Conservation (phyloP, 2,797 vertebrate species). For the Cynopterus sphinx region DNA sequence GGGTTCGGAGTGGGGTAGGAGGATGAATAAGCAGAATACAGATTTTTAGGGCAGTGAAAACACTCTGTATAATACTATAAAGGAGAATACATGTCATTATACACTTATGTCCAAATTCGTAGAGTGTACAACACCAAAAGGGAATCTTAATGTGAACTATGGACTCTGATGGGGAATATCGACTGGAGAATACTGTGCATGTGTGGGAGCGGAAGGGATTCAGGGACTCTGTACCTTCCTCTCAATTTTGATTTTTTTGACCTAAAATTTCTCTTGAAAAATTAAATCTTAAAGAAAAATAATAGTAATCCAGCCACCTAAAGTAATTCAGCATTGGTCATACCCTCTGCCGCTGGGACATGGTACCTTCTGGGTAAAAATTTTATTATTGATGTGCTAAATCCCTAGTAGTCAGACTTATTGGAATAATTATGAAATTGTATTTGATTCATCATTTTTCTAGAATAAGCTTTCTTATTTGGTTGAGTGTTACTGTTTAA, state of each 20-base stretch:
- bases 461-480: conserved; percentile 8
- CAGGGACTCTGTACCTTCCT: background rate
- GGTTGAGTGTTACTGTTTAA: background rate
- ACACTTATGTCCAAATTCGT: background rate
- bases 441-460: background rate
- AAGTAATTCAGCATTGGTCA: background rate
- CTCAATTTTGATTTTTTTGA: background rate
- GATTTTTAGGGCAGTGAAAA: background rate
- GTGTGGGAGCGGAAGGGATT: background rate
- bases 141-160: background rate
- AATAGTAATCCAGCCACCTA: background rate
- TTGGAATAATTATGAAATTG: background rate
- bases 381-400: background rate
- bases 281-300: background rate
- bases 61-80: background rate
- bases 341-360: background rate
- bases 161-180: background rate
- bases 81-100: background rate
- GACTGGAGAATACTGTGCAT: too few relatives aligned
- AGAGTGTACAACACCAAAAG: background rate
- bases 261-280: background rate
- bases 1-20: background rate
- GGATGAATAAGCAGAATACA: background rate
- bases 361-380: background rate
- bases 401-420: background rate